Base-by-base conservation (phyloP, 2,797 vertebrate species). In the Hyperoplus immaculatus region DNA sequence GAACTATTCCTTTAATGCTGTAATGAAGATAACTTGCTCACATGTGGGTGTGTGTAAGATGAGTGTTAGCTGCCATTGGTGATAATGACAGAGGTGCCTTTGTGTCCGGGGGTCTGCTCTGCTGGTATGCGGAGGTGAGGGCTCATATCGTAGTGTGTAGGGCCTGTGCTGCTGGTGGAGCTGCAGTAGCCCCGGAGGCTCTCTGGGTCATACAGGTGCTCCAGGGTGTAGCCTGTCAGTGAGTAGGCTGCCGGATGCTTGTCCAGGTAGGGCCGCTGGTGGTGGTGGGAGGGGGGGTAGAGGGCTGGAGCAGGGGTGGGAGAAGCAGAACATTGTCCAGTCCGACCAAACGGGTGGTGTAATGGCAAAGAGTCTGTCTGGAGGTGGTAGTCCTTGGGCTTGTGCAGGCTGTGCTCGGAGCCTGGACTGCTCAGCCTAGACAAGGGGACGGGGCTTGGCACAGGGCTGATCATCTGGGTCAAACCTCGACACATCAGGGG, bases 11-110 rank as follows among this genome's bases (percentile, higher is more conserved):
- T 29, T 29, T 29, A 1, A 12, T 59, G 11, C 10, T 62, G 39
- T 47, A 42, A 54, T 16, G 9, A 29, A 21, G 56, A 29, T 62
- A 47, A 67, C 42, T 78, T 61, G 45, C 49, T 61, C 39, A 45
- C 51, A 54, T 38, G 3, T 54, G 64, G 69, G 45, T 13, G 9
- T 39, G 75, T 57, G 66, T 73, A 43, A 11, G 46, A 42, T n/a
- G 67, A 93, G 92, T 88, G 95, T 97, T 97, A 99, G 96, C 97
- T 99, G 89, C 97, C 96, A 57, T 99, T 99, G 83, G 96, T 98
- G 94, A 99, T 99, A 93, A 99, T 99, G 91, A 99, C 97, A 4
- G 98, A 97, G 73, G 97, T 97, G 91, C 97, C 97, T 93, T 99
- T 99, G 92, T 98, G 97, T 93, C 95, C 96, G 59, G 96, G 94